Conservation (phyloP, 2,797 vertebrate genomes). For the Paramormyrops hopkinsi region DNA sequence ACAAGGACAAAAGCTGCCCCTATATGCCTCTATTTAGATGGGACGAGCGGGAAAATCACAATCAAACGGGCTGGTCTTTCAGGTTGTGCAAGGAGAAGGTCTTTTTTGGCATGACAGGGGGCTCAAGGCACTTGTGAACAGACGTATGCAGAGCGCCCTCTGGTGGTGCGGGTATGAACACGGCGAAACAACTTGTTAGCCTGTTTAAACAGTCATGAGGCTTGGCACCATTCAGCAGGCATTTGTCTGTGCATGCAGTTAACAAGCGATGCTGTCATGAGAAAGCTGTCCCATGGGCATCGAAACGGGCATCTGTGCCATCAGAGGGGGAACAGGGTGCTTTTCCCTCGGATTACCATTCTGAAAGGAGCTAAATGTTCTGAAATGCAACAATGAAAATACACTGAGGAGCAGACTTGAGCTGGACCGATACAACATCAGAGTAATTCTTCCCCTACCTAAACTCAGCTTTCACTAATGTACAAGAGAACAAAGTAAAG, state of each 20-base stretch:
- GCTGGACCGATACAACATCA: not conserved
- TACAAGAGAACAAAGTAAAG: not conserved
- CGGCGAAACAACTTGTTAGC: not conserved
- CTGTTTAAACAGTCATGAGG: not conserved
- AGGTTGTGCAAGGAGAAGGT: conserved; percentile 43
- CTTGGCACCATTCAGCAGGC: not conserved
- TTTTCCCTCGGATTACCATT: not conserved
- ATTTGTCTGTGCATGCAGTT: not conserved
- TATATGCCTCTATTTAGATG: conserved; percentile 58
- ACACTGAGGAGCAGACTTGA: not conserved
- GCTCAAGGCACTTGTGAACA: conserved; percentile 40
- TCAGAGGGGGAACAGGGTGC: not conserved
- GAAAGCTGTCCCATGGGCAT: not conserved
- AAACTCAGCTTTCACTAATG: not conserved
- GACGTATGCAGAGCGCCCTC: conserved; percentile 38
- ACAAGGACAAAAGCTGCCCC: conserved; percentile 66
- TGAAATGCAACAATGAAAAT: not conserved
- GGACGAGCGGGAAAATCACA: conserved; percentile 39
- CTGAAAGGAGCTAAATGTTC: not conserved
- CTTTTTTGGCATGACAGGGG: conserved; percentile 31
- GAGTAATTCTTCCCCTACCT: not conserved
- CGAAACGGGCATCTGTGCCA: not conserved
- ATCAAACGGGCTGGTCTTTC: conserved; percentile 36
- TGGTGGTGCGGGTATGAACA: conserved; percentile 15
- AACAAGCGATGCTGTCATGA: not conserved